These are phyloP conservation scores for Oostethus manadensis DNA, from an alignment of 2,113 vertebrate species.

Conservation along the genomic window DNA sequence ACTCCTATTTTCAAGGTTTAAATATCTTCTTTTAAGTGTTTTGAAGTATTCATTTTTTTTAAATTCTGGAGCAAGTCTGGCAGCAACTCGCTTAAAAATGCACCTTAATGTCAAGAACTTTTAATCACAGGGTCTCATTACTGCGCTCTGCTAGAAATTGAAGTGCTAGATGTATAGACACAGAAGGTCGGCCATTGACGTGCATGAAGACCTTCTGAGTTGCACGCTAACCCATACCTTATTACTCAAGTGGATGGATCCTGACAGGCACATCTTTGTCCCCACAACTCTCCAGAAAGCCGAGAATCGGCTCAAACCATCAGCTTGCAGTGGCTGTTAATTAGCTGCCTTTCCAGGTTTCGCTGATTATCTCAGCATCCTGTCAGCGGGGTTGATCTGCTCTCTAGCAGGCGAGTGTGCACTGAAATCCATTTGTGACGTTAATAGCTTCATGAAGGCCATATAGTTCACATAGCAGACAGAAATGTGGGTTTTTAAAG, in stretches of 20 bases:
- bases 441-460: background rate
- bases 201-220: background rate
- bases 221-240: slow-evolving; percentile 25
- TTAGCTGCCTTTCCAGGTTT: slow-evolving; percentile 46
- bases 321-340: slow-evolving; percentile 52
- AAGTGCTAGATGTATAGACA: background rate
- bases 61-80: background rate
- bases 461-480: background rate
- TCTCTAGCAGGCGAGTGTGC: slow-evolving; percentile 11
- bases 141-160: background rate
- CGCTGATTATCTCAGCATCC: slow-evolving; percentile 42
- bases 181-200: background rate
- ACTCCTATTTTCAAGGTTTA: background rate
- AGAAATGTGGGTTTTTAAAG: background rate
- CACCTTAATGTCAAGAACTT: background rate
- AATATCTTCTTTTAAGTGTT: background rate
- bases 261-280: slow-evolving; percentile 58
- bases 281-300: slow-evolving; percentile 53
- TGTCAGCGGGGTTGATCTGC: slow-evolving; percentile 32
- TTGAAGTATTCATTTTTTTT: background rate
- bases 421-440: background rate
- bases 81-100: background rate
- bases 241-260: slow-evolving; percentile 56
- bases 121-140: slow-evolving; percentile 1
- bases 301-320: slow-evolving; percentile 53